phyloP scores from a whole-genome alignment of 2,888 invertebrate genomes.

The Trichogramma dendrolimi region DNA sequence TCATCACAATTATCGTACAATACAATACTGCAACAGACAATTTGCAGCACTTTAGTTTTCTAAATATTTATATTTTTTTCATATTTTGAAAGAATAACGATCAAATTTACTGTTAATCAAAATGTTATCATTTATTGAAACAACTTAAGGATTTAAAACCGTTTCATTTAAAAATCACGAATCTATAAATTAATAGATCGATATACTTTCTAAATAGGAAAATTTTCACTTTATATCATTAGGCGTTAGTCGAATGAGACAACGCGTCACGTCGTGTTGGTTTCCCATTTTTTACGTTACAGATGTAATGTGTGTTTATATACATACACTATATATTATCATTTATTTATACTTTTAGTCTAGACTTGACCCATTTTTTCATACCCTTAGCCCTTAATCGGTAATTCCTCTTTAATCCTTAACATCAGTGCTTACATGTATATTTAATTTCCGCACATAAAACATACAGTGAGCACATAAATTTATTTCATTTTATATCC shows the following conservation, averaged over 20 bases:
- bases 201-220: slow-evolving; percentile 22
- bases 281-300: slow-evolving; percentile 10
- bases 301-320: slow-evolving; percentile 26
- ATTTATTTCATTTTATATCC: slow-evolving; percentile 2
- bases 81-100: too few relatives aligned
- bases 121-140: background rate
- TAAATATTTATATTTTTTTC: too few relatives aligned
- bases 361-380: slow-evolving; percentile 17
- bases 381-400: slow-evolving; percentile 13
- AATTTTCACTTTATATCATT: slow-evolving; percentile 12
- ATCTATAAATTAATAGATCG: slow-evolving; percentile 13
- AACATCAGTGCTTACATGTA: slow-evolving; percentile 16
- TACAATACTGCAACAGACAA: slow-evolving; percentile 18
- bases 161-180: slow-evolving; percentile 15
- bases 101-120: too few relatives aligned
- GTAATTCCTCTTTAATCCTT: slow-evolving; percentile 13
- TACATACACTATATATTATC: slow-evolving; percentile 14
- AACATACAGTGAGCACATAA: slow-evolving; percentile 6
- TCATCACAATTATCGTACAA: slow-evolving; percentile 7
- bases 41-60: slow-evolving; percentile 8
- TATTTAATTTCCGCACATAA: slow-evolving; percentile 1
- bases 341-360: slow-evolving; percentile 21
- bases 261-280: slow-evolving; percentile 14
- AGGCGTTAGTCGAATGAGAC: slow-evolving; percentile 12
- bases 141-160: slow-evolving; percentile 14